Conservation (phyloP, 2,888 invertebrate genomes). For the Metacarcinus magister region DNA sequence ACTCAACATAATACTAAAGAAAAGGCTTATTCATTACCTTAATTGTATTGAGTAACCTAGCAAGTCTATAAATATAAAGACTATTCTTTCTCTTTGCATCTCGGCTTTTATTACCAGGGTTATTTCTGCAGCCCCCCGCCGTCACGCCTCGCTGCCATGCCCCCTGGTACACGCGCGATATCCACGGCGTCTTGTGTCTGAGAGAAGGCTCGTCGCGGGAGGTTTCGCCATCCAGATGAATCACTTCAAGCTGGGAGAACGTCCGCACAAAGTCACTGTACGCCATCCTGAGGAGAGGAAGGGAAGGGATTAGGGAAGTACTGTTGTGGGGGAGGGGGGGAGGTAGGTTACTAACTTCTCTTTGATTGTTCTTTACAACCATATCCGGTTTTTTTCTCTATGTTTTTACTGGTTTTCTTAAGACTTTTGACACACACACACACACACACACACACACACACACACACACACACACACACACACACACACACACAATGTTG, state of each 20-base stretch:
- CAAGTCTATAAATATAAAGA: neutral
- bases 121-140: slow-evolving; percentile 95
- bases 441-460: neutral
- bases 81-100: neutral
- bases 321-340: neutral
- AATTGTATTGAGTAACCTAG: too few species aligned
- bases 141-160: slow-evolving; percentile 94
- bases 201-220: slow-evolving; percentile 93
- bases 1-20: too few species aligned
- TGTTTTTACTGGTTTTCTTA: neutral
- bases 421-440: neutral
- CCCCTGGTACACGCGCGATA: slow-evolving; percentile 93
- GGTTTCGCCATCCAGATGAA: slow-evolving; percentile 94
- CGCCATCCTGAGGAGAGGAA: slow-evolving; percentile 88
- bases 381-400: neutral
- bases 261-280: slow-evolving; percentile 92
- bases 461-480: neutral
- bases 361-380: neutral
- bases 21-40: too few species aligned
- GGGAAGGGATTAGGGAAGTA: neutral
- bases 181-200: slow-evolving; percentile 92
- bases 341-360: neutral
- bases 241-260: slow-evolving; percentile 92
- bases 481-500: neutral
- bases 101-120: slow-evolving; percentile 87